These are phyloP conservation scores for Siniperca undulata DNA, from an alignment of 2,797 vertebrate species.

Conservation along the genomic window DNA sequence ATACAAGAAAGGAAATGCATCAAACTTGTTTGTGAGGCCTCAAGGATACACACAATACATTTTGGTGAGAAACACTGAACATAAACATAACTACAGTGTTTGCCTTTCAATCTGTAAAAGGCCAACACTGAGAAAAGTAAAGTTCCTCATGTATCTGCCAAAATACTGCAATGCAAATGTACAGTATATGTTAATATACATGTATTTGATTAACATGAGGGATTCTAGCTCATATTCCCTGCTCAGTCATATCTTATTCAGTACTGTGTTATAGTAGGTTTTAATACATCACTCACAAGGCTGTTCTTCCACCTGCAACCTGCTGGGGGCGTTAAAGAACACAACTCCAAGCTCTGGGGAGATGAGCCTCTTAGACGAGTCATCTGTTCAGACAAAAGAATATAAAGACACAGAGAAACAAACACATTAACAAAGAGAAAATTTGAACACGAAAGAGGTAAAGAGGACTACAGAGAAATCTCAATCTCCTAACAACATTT, in stretches of 20 bases:
- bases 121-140: background rate
- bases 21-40: too few relatives aligned
- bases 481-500: too few relatives aligned
- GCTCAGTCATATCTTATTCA: background rate
- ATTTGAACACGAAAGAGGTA: background rate
- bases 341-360: constrained; percentile 94
- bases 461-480: background rate
- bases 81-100: too few relatives aligned
- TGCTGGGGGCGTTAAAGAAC: constrained; percentile 90
- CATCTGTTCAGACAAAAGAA: constrained; percentile 75
- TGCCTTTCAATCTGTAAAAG: background rate
- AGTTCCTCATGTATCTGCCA: background rate
- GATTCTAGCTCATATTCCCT: background rate
- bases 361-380: constrained; percentile 90
- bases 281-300: constrained; percentile 75
- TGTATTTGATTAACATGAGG: background rate
- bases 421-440: background rate
- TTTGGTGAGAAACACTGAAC: too few relatives aligned
- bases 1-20: too few relatives aligned
- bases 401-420: constrained; percentile 8
- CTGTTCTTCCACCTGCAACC: constrained; percentile 70
- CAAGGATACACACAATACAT: too few relatives aligned
- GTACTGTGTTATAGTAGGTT: background rate
- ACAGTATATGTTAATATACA: background rate
- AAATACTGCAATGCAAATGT: background rate